Conservation (phyloP, 2,888 invertebrate genomes). For the Limnephilus marmoratus region DNA sequence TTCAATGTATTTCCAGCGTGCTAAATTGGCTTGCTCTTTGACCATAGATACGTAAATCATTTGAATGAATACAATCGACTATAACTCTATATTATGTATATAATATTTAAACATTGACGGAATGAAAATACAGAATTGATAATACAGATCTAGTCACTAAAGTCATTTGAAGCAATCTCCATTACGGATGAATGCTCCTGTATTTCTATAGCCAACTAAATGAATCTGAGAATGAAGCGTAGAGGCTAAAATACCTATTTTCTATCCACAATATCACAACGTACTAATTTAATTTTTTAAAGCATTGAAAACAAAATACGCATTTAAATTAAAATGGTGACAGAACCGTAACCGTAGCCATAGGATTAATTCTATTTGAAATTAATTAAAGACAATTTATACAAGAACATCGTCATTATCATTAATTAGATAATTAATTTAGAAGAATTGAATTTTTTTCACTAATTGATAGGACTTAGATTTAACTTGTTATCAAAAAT, state of each 20-base stretch:
- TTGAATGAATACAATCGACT: not conserved
- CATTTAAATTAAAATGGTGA: not conserved
- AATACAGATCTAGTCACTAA: not conserved
- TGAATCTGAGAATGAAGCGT: not conserved
- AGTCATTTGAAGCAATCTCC: not conserved
- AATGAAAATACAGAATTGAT: not conserved
- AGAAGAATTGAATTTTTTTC: not conserved
- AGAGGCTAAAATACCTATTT: not conserved
- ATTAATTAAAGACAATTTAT: not conserved
- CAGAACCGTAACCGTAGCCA: no score
- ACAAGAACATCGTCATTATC: not conserved
- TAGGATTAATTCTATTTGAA: not conserved
- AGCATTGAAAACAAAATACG: not conserved
- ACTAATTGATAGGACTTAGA: not conserved
- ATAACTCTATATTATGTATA: not conserved
- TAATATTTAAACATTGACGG: not conserved
- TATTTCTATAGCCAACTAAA: not conserved
- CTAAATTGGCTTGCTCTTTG: not conserved
- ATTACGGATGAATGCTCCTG: not conserved
- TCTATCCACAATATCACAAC: not conserved
- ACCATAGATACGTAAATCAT: not conserved
- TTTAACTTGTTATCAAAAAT: constrained; percentile 5
- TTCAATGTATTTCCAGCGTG: constrained; percentile 6
- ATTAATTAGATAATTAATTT: not conserved
- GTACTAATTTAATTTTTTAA: not conserved